Evolutionary conservation across 2,888 invertebrate genomes (phyloP).

Genomic region (Pristionchus maxplancki): DNA sequence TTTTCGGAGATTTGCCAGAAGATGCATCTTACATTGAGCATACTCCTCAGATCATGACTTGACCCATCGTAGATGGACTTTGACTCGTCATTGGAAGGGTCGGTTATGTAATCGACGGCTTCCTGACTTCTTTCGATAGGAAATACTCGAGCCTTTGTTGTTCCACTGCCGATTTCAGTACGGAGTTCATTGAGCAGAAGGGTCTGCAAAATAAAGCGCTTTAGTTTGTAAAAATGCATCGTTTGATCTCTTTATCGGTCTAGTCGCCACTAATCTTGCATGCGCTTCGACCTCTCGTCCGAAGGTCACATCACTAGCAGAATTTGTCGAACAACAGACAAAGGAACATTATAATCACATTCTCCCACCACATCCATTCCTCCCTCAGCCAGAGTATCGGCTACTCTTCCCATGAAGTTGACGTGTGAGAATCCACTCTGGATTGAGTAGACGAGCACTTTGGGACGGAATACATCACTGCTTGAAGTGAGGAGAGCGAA

Average conservation of each 20-base stretch:
- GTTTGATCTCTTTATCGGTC: no score
- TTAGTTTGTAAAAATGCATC: no score
- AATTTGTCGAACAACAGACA: no score
- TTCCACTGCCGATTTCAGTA: not conserved
- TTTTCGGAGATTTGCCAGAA: no score
- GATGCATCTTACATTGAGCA: conserved; percentile 4
- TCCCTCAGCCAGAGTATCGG: conserved; percentile 23
- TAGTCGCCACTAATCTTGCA: no score
- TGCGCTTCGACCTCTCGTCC: not conserved
- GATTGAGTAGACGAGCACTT: conserved; percentile 34
- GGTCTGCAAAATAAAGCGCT: not conserved
- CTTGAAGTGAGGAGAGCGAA: not conserved
- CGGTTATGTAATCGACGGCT: not conserved
- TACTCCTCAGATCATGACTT: conserved; percentile 24
- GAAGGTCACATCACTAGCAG: no score
- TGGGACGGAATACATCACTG: not conserved
- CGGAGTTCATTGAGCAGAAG: not conserved
- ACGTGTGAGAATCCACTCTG: conserved; percentile 45
- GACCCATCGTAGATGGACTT: conserved; percentile 23
- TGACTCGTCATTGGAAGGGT: conserved; percentile 12
- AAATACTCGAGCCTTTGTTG: not conserved
- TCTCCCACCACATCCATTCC: conserved; percentile 14
- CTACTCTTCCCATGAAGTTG: conserved; percentile 44
- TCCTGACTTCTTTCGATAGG: not conserved
- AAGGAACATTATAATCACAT: no score